Evolutionary conservation across 1,140 invertebrate species (phyloP).

Genomic region (Trinorchestia longiramus): DNA sequence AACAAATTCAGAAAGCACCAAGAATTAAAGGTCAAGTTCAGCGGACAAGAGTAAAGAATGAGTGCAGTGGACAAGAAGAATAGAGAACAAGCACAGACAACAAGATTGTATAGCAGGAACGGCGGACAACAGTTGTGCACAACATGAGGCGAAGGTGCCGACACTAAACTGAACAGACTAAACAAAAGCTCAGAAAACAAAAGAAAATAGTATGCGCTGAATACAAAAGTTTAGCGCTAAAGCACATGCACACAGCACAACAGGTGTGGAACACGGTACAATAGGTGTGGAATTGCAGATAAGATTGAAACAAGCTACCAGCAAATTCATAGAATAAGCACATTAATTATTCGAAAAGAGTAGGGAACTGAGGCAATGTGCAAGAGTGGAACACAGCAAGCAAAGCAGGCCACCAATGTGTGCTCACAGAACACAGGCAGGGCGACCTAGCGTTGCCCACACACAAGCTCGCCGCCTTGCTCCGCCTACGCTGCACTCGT

Average conservation of each 20-base stretch:
- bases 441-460: background rate
- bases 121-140: background rate
- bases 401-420: background rate
- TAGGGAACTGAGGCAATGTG: background rate
- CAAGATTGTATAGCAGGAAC: background rate
- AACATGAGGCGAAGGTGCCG: background rate
- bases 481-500: background rate
- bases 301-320: background rate
- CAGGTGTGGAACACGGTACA: background rate
- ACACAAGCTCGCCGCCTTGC: background rate
- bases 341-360: background rate
- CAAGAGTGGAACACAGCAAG: background rate
- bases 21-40: background rate
- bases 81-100: background rate
- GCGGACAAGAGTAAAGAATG: background rate
- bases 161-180: too few relatives aligned
- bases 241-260: background rate
- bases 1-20: too few relatives aligned
- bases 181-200: background rate
- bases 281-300: too few relatives aligned
- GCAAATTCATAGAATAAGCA: background rate
- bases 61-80: background rate
- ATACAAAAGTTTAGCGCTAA: too few relatives aligned
- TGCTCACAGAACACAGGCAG: conserved; percentile 5
- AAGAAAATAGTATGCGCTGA: background rate